Percentiles rank a stretch among this genome's conserved stretches.
phyloP scores from a whole-genome alignment of 2,797 vertebrate genomes.

The Rhabdomys pumilio region DNA sequence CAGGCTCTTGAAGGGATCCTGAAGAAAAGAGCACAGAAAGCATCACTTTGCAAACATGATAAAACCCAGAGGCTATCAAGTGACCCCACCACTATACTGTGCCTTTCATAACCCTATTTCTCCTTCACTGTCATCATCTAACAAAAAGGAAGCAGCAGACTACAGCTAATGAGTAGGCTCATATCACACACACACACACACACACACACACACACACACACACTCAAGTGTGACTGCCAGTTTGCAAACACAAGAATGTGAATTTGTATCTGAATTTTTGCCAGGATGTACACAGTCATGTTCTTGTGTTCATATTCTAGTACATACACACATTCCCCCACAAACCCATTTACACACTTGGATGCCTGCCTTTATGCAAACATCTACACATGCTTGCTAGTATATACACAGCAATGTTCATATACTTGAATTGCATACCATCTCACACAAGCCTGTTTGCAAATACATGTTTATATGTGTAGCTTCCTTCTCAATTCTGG shows the following conservation, averaged over 20 bases:
- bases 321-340: not conserved
- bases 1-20: not conserved
- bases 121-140: too few relatives aligned
- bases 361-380: not conserved
- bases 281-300: not conserved
- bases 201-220: not conserved
- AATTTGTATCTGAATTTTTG: not conserved
- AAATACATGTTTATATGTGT: not conserved
- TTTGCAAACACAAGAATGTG: not conserved
- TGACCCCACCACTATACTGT: not conserved
- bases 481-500: not conserved
- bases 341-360: not conserved
- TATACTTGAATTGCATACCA: not conserved
- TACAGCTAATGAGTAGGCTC: not conserved
- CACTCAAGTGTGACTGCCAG: not conserved
- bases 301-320: not conserved
- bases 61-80: not conserved
- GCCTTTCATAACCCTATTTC: not conserved
- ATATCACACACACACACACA: not conserved
- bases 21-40: not conserved
- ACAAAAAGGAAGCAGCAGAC: not conserved
- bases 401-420: not conserved
- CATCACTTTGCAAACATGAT: not conserved
- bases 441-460: not conserved
- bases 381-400: not conserved